Percentiles rank a stretch among this genome's conserved stretches.
Conservation (phyloP, 2,888 invertebrate species). For the Lasiommata megera region DNA sequence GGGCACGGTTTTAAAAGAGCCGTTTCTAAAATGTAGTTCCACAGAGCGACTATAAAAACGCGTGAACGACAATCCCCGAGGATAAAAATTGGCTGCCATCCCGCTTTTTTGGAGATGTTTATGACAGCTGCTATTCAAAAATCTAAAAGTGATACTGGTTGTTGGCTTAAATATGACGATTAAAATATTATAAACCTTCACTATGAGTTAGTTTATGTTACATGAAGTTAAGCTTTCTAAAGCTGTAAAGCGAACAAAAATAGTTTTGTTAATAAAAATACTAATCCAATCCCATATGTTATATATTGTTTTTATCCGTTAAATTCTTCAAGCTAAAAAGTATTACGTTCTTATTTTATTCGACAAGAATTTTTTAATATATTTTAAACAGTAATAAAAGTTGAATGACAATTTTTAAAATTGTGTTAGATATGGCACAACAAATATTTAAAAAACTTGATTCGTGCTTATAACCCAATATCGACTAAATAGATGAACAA, state of each 20-base stretch:
- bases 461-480: too few relatives aligned
- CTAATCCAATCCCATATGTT: background rate
- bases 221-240: background rate
- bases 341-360: too few relatives aligned
- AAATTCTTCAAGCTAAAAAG: too few relatives aligned
- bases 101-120: conserved; percentile 33
- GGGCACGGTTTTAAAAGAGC: conserved; percentile 27
- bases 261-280: background rate
- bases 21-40: conserved; percentile 34
- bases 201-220: background rate
- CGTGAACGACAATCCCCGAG: conserved; percentile 19
- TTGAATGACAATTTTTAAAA: too few relatives aligned
- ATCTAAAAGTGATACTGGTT: conserved; percentile 20
- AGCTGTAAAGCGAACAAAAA: background rate
- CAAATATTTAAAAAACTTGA: too few relatives aligned
- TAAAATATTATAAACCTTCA: background rate
- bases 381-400: too few relatives aligned
- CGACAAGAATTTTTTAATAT: too few relatives aligned
- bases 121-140: conserved; percentile 29
- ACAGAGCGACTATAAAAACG: conserved; percentile 27
- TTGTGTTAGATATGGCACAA: too few relatives aligned
- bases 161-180: conserved; percentile 9
- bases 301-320: too few relatives aligned
- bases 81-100: conserved; percentile 29
- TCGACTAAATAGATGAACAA: too few relatives aligned